These are phyloP conservation scores for Leptodactylus fuscus DNA, from an alignment of 2,113 vertebrate species.

Conservation along the genomic window DNA sequence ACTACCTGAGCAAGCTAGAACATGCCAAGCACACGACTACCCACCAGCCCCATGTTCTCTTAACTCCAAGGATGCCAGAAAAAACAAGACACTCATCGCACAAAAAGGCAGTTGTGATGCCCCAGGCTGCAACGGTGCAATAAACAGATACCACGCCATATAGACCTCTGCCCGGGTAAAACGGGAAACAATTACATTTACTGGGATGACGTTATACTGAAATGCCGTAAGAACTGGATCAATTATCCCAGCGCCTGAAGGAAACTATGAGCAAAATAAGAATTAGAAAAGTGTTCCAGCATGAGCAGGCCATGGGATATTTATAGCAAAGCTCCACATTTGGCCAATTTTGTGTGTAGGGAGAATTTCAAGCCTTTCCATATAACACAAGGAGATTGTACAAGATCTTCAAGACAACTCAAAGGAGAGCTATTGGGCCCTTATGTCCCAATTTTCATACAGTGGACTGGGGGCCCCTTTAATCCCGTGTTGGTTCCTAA, in stretches of 20 bases:
- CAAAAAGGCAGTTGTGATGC: conserved; percentile 2
- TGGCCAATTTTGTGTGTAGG: background rate
- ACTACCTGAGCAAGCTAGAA: conserved; percentile 32
- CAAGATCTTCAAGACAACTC: too few species aligned
- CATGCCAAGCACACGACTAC: conserved; percentile 4
- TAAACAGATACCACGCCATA: background rate
- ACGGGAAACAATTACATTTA: conserved; percentile 5
- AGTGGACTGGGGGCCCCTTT: too few species aligned
- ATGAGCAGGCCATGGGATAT: conserved; percentile 16
- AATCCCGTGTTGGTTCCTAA: too few species aligned
- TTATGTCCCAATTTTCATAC: too few species aligned
- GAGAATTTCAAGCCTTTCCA: background rate
- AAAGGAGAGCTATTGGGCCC: too few species aligned
- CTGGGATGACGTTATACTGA: background rate
- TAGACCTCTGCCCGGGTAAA: background rate
- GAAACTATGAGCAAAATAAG: conserved; percentile 14
- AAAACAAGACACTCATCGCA: background rate
- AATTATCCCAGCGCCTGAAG: background rate
- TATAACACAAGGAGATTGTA: background rate
- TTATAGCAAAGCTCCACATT: background rate
- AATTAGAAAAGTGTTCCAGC: conserved; percentile 20
- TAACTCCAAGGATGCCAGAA: background rate
- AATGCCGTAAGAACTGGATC: background rate
- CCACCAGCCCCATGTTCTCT: background rate
- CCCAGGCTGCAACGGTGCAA: background rate